These are phyloP conservation scores for Poecilia wingei DNA, from an alignment of 2,797 vertebrate genomes.

Conservation along the genomic window DNA sequence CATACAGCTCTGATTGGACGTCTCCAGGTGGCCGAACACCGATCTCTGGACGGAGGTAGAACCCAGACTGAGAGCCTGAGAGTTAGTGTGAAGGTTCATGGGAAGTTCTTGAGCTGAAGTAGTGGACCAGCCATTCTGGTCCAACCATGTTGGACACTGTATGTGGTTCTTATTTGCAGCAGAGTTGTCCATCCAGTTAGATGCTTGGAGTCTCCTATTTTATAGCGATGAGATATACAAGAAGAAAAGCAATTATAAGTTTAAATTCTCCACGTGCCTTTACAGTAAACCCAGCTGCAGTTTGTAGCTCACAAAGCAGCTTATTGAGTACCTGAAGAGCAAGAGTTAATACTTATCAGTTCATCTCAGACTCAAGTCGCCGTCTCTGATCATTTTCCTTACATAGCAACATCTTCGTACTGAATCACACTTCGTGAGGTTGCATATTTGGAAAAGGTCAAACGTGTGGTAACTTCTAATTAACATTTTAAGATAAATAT, in stretches of 20 bases:
- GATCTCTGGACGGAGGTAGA: constrained; percentile 27
- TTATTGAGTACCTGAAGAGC: background rate
- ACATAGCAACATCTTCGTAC: background rate
- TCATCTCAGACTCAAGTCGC: background rate
- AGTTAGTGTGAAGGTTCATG: constrained; percentile 26
- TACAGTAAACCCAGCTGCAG: background rate
- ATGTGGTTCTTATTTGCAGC: constrained; percentile 52
- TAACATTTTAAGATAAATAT: background rate
- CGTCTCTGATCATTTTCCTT: background rate
- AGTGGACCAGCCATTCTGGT: constrained; percentile 61
- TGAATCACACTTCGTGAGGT: background rate
- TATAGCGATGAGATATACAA: background rate
- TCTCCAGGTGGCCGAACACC: constrained; percentile 35
- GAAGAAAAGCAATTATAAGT: background rate
- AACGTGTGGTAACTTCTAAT: background rate
- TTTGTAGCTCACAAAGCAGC: background rate
- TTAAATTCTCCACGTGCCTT: background rate
- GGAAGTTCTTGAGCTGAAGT: constrained; percentile 30
- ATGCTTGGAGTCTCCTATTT: constrained; percentile 2
- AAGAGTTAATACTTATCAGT: background rate
- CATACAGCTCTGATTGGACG: constrained; percentile 35
- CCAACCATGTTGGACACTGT: constrained; percentile 52
- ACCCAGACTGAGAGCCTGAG: constrained; percentile 51
- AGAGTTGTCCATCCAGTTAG: constrained; percentile 53
- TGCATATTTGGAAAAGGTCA: background rate